Percentiles rank a stretch among this genome's conserved stretches.
These are phyloP conservation scores for Latrodectus geometricus DNA, from an alignment of 1,140 invertebrate genomes.

Conservation along the genomic window DNA sequence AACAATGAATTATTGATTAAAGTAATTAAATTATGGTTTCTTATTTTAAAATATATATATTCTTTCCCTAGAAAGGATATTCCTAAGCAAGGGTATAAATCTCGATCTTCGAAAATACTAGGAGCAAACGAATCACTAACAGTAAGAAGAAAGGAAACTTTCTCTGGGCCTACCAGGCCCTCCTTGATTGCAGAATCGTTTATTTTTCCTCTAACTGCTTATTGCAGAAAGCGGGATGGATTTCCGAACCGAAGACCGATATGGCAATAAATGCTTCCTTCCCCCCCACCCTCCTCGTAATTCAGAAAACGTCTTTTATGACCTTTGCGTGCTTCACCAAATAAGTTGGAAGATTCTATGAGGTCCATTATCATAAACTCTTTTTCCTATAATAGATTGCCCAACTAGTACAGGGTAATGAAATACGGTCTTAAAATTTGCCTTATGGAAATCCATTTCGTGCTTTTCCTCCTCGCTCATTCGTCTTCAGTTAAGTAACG, in stretches of 20 bases:
- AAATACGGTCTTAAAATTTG: not conserved
- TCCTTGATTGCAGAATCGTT: constrained; percentile 22
- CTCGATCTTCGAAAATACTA: no score
- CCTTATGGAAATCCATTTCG: not conserved
- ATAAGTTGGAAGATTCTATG: not conserved
- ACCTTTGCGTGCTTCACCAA: not conserved
- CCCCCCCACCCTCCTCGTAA: not conserved
- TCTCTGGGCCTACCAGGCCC: no score
- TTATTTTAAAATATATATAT: no score
- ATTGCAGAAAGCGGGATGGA: constrained; percentile 3
- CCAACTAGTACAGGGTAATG: not conserved
- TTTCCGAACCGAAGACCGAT: not conserved
- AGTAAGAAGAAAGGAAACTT: no score
- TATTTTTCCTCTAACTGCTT: constrained; percentile 39
- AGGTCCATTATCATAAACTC: constrained; percentile 24
- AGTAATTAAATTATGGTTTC: no score
- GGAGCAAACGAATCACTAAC: no score
- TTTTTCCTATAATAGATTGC: constrained; percentile 12
- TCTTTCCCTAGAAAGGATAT: no score
- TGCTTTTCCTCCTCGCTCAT: not conserved
- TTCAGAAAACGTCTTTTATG: constrained; percentile 13
- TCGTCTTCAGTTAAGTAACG: no score
- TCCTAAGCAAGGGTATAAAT: no score
- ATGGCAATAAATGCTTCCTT: constrained; percentile 21
- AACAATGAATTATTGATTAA: no score